Percentiles rank a stretch among this genome's conserved stretches.
Conservation (phyloP, 2,797 vertebrate species). For the Psittacula derbiana region DNA sequence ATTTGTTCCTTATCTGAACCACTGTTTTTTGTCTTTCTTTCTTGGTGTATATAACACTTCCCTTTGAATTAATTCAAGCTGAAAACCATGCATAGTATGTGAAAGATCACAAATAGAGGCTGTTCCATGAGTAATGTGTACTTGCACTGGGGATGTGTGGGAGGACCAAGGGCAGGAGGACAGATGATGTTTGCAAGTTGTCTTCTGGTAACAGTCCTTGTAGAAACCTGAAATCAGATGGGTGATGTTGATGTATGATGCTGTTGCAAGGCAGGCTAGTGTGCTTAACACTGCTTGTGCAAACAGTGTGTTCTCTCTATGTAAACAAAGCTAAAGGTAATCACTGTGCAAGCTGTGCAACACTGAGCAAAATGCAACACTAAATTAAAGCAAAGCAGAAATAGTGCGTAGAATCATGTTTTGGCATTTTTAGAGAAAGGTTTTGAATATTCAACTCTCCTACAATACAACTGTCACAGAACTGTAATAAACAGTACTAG, state of each 20-base stretch:
- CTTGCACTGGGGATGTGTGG: neutral
- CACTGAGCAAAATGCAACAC: neutral
- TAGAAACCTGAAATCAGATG: neutral
- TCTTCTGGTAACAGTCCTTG: neutral
- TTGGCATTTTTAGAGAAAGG: neutral
- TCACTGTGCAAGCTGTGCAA: neutral
- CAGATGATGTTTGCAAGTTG: neutral
- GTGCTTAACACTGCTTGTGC: neutral
- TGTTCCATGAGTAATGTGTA: neutral
- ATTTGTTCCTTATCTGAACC: neutral
- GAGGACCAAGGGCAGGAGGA: neutral
- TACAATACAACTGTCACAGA: neutral
- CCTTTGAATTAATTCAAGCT: neutral
- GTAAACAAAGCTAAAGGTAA: neutral
- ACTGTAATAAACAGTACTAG: neutral
- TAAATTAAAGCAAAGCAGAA: neutral
- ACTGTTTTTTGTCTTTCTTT: neutral
- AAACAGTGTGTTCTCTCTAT: neutral
- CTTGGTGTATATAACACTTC: neutral
- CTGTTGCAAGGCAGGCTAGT: neutral
- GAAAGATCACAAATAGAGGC: neutral
- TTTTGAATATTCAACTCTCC: neutral
- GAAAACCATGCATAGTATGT: neutral
- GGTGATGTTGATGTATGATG: rapidly evolving
- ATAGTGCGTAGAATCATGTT: neutral